phyloP scores from a whole-genome alignment of 2,888 invertebrate genomes.

The Anticlea derivata region DNA sequence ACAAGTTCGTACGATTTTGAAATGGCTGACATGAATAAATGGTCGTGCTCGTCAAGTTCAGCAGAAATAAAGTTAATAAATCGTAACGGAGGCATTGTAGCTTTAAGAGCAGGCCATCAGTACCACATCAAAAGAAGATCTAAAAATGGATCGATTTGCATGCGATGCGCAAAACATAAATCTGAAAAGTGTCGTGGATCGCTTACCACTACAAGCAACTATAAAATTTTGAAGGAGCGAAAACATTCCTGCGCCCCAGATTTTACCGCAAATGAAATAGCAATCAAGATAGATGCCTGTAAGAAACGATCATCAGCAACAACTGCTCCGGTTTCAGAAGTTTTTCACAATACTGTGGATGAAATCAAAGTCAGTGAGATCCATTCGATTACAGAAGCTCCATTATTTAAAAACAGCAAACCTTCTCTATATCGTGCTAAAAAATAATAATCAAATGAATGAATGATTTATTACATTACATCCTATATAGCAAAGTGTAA shows the following conservation, averaged over 20 bases:
- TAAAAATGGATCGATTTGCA: background rate
- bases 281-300: slow-evolving; percentile 3
- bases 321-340: background rate
- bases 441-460: no score
- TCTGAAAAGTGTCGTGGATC: slow-evolving; percentile 3
- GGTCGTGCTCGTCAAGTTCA: background rate
- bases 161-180: slow-evolving; percentile 11
- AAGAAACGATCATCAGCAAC: background rate
- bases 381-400: background rate
- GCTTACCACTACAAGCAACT: background rate
- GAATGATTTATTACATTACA: no score
- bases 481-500: no score
- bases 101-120: slow-evolving; percentile 9
- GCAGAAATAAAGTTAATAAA: slow-evolving; percentile 7
- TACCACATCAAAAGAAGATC: slow-evolving; percentile 2
- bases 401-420: background rate
- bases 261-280: slow-evolving; percentile 13
- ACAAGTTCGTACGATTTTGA: background rate
- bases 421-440: background rate
- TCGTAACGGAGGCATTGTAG: slow-evolving; percentile 1
- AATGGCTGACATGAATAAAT: no score
- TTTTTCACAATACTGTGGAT: background rate
- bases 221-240: slow-evolving; percentile 3
- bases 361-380: background rate
- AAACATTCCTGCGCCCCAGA: slow-evolving; percentile 8